Percentiles rank a stretch among this genome's conserved stretches.
Evolutionary conservation across 1,140 invertebrate genomes (phyloP).

Genomic region (Reticulitermes speratus): DNA sequence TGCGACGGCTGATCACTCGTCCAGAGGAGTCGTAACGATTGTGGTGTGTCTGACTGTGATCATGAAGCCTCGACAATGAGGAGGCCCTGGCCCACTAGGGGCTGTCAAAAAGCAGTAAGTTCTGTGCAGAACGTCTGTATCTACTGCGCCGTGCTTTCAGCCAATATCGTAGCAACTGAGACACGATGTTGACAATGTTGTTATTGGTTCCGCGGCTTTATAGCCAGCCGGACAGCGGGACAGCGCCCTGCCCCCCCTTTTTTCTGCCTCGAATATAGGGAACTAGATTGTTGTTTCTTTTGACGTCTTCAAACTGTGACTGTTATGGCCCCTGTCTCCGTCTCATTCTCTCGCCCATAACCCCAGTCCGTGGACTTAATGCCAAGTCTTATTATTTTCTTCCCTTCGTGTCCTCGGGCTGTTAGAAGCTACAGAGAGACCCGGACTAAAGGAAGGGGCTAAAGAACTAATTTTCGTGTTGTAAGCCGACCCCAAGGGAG

Average conservation of each 20-base stretch:
- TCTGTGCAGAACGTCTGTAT: no score
- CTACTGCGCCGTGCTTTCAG: no score
- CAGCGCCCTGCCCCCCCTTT: no score
- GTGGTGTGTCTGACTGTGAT: no score
- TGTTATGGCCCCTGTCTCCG: neutral
- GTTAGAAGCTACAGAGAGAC: neutral
- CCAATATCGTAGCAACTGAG: neutral
- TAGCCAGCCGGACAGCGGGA: neutral
- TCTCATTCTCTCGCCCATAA: neutral
- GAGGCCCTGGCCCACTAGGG: no score
- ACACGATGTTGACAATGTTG: neutral
- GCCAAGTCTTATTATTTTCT: neutral
- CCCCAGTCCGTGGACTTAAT: neutral
- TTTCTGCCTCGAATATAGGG: neutral
- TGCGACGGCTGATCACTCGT: no score
- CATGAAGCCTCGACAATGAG: no score
- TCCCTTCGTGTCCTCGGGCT: conserved; percentile 3
- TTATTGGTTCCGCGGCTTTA: neutral
- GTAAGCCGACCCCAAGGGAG: neutral
- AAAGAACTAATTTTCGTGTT: conserved; percentile 17
- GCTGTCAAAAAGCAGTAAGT: no score
- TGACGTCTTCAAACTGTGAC: neutral
- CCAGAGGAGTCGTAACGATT: no score
- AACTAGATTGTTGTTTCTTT: neutral
- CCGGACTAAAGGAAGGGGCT: neutral